These are phyloP conservation scores for Pangasius krempfi DNA, from an alignment of 2,797 vertebrate genomes.

Conservation along the genomic window DNA sequence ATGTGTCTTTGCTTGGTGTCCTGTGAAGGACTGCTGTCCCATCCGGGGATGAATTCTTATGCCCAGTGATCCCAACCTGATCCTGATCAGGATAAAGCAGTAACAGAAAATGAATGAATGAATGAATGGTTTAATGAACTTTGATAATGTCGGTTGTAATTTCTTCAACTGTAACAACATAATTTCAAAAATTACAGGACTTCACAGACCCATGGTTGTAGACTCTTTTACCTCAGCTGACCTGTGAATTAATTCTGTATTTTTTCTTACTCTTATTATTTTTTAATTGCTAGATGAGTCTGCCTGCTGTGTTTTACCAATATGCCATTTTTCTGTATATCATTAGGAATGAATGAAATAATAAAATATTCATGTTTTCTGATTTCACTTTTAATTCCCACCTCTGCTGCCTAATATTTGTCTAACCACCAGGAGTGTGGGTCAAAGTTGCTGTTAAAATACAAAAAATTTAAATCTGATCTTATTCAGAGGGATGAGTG, in stretches of 20 bases:
- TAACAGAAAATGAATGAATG: not conserved
- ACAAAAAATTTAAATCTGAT: not conserved
- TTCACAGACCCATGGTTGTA: not conserved
- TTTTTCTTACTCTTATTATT: not conserved
- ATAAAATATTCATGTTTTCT: not conserved
- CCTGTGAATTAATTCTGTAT: not conserved
- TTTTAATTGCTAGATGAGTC: not conserved
- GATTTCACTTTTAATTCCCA: not conserved
- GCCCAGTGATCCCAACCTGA: not conserved
- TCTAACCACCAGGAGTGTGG: not conserved
- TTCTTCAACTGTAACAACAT: not conserved
- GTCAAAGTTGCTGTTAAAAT: not conserved
- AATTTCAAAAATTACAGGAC: not conserved
- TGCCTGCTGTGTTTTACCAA: not conserved
- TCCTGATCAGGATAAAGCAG: not conserved
- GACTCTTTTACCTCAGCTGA: not conserved
- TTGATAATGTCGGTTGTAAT: not conserved
- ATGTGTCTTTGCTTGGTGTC: not conserved
- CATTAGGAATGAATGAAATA: not conserved
- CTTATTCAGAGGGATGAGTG: not conserved
- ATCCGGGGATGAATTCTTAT: not conserved
- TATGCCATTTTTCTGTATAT: not conserved
- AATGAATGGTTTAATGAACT: not conserved
- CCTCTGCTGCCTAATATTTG: not conserved
- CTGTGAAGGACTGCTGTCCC: not conserved